Base-by-base conservation (phyloP, 2,797 vertebrate genomes). In the Gadopsis bispinosus region DNA sequence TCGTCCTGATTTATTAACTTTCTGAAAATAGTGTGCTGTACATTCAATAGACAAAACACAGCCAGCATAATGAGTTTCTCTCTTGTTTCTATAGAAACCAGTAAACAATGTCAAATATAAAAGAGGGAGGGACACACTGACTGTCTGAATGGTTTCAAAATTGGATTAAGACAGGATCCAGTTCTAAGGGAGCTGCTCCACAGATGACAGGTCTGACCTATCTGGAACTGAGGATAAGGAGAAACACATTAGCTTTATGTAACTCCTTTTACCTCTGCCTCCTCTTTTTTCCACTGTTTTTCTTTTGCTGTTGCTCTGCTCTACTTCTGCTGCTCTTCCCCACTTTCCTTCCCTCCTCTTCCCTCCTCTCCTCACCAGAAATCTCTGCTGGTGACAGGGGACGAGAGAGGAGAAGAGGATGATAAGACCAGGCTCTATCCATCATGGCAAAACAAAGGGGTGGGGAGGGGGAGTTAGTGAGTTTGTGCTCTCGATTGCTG, bases 401-500 rank as follows among this genome's bases (percentile, higher is more conserved):
- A 48, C 43, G 77, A 69, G 53, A 73, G 73, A 71, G 78, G 75
- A 70, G 69, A 76, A 48, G 48, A 45, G 71, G 77, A 85, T 85
- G 83, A 88, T 68, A 79, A 83, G 74, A 85, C 69, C 60, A 58
- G 45, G 65, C 67, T 80, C 64, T 64, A 85, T 88, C 83, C 58
- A 83, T 87, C 79, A 77, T n/a, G 75, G 51, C 51, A 62, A 70
- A 83, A 79, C 45, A 20, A 65, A 75, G 51, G 61, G 81, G 69
- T 58, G 66, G 77, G 39, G 33, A 66, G n/a, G 66, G 75, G 62
- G 75, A 41, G 58, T 65, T n/a, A 39, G 73, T 62, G 60, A 68
- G 73, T 73, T 70, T 75, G 63, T 11, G 5, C 68, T 62, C 55
- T 77, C 80, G 83, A 87, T 67, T 84, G 85, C 47, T 84, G 74